Evolutionary conservation across 2,888 invertebrate genomes (phyloP), one percentile per base, ranked within the genome.

Genomic region (Capitulum mitella): DNA sequence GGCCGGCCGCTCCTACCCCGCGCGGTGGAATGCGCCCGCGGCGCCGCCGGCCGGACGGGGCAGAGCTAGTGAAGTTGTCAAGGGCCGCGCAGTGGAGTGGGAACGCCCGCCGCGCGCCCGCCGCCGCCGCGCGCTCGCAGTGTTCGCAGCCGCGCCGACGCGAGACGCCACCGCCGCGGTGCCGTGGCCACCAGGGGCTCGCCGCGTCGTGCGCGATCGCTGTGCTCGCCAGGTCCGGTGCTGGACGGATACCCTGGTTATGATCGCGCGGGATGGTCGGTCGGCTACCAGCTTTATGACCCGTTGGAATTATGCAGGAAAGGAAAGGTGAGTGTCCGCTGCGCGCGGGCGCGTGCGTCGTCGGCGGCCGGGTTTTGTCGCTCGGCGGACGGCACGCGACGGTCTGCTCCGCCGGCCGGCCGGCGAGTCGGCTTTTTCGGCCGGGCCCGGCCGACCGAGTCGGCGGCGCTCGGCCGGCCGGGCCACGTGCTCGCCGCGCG

Each of bases 1-100:
- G 70, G 14, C 70, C 34, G 22, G 70, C 37, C 8, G 70, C 70
- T 70, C 70, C 70, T 70, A 70, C 70, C 37, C 70, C 37, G 70
- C 70, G 70, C 70, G 22, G 70, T 22, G 70, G 70, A 70, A 70
- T 70, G 70, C 70, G 70, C 70, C 70, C 37, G 70, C 22, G 70
- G 70, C 70, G 70, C 37, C 37, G 70, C 6, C 70, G 70, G 70
- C 70, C 70, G 70, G 70, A 70, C 70, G 70, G 58, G 61, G 70
- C 70, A 70, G 70, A 70, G 70, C 37, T 70, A 70, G 70, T 70
- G 70, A 70, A 70, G 70, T 70, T 70, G 70, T 70, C 70, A 70
- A 32, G 70, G 16, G 70, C 1, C 70, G 34, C 37, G 19, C 70
- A 70, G 70, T 70, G 8, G 14, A 37, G 22, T 22, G 32, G 37